Base-by-base conservation (phyloP, 2,797 vertebrate genomes). In the Arrhamphus sclerolepis region DNA sequence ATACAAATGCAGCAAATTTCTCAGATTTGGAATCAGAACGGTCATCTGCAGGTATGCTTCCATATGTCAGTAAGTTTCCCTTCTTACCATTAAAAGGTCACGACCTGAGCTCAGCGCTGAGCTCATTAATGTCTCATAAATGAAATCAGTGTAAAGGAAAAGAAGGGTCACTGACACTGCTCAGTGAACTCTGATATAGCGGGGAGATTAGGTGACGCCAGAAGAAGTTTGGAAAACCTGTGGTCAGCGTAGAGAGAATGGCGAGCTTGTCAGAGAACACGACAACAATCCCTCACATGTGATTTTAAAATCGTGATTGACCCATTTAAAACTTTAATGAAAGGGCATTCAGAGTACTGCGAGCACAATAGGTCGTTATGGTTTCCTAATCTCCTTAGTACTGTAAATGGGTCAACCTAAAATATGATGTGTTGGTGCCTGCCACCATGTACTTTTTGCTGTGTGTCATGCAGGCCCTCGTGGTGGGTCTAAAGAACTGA, bases 291-390 rank as follows among this genome's bases (percentile, higher is more conserved):
- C 87, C 39, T 43, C 56, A 75, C 90, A 89, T 86, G 89, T 90
- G 90, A 89, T 85, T 72, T 75, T 75, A 65, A 84, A 89, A 87
- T 84, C 76, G 17, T 41, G 62, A 87, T 61, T 88, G 83, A 86
- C 85, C 84, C 61, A 75, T 80, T 88, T 85, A 78, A 76, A 73
- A 38, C 66, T 63, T 52, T 40, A 80, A 82, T 87, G 68, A 85
- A 83, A 86, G 66, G 62, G 75, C 81, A 82, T 46, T 59, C 57
- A 50, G 60, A 80, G 69, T 38, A 58, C 57, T 75, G 67, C 63
- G 66, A 57, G 42, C 77, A 91, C 88, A 91, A 82, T 72, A 72
- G 72, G 51, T 75, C 66, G 72, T 88, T 89, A 83, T 90, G 76
- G 19, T 53, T 63, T 17, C 5, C 20, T 88, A 89, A 90, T 82